Percentiles rank a stretch among this genome's conserved stretches.
phyloP scores from a whole-genome alignment of 2,888 invertebrate genomes.

The Sphinx pinastri region DNA sequence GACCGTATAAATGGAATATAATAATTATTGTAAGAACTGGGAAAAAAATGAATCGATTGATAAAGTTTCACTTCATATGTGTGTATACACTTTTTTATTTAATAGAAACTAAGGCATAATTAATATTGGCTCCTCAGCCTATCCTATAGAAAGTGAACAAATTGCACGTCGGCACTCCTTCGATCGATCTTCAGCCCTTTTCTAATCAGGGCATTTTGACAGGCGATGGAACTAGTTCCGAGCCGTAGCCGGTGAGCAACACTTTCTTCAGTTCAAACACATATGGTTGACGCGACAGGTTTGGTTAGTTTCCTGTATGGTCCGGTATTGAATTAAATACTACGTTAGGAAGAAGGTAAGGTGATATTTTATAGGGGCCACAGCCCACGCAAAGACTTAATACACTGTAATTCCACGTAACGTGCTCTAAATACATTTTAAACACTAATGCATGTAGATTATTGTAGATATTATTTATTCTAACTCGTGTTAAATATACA shows the following conservation, averaged over 20 bases:
- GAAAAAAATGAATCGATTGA: too few species aligned
- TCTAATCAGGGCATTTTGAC: constrained; percentile 22
- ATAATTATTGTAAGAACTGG: too few species aligned
- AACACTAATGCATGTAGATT: neutral
- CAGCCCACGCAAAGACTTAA: neutral
- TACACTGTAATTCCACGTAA: neutral
- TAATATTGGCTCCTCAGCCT: neutral
- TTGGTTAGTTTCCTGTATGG: constrained; percentile 49
- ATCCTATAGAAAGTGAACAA: neutral
- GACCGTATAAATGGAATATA: too few species aligned
- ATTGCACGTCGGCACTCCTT: neutral
- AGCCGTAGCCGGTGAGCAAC: constrained; percentile 23
- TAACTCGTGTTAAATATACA: neutral
- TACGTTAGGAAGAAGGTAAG: neutral
- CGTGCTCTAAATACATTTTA: neutral
- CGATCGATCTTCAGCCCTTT: constrained; percentile 26
- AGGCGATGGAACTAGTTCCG: constrained; percentile 41
- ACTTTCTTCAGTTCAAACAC: constrained; percentile 46
- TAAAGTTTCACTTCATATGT: too few species aligned
- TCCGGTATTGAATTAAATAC: neutral
- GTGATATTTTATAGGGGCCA: neutral
- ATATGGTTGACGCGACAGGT: constrained; percentile 44
- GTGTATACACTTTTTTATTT: too few species aligned
- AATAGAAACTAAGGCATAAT: neutral
- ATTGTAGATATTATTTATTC: neutral